phyloP scores from a whole-genome alignment of 2,888 invertebrate genomes.

The Pristionchus fissidentatus region DNA sequence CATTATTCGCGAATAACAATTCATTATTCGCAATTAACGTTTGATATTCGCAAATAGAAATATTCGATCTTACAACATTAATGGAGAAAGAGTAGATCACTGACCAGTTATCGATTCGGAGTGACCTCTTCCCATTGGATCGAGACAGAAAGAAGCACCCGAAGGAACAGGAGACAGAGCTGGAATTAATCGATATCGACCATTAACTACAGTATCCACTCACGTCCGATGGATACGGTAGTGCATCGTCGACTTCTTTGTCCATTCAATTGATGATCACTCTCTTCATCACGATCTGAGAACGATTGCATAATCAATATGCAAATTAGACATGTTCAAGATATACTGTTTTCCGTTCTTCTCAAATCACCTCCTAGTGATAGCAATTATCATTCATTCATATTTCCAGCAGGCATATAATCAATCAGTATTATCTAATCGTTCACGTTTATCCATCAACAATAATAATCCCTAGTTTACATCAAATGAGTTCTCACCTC shows the following conservation, averaged over 20 bases:
- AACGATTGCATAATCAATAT: no score
- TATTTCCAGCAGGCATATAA: no score
- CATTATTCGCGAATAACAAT: background rate
- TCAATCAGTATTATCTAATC: no score
- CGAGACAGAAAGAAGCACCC: constrained; percentile 5
- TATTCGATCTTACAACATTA: background rate
- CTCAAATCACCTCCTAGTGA: no score
- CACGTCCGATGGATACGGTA: constrained; percentile 31
- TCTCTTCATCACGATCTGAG: constrained; percentile 22
- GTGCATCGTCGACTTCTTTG: constrained; percentile 38
- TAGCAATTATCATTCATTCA: no score
- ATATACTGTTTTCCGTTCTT: no score
- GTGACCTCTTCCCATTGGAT: background rate
- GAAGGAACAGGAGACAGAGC: constrained; percentile 29
- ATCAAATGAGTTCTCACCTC: background rate
- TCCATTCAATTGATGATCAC: background rate
- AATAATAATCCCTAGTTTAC: background rate
- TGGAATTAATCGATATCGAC: background rate
- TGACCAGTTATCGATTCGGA: constrained; percentile 39
- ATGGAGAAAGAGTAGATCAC: background rate
- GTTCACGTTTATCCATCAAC: no score
- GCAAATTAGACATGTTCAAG: no score
- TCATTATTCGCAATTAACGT: no score
- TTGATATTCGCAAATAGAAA: no score
- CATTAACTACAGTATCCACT: background rate